A percentile compares a stretch with the other conserved stretches of the same genome.
Evolutionary conservation across 1,140 invertebrate genomes (phyloP).

Genomic region (Plutomurus gul): DNA sequence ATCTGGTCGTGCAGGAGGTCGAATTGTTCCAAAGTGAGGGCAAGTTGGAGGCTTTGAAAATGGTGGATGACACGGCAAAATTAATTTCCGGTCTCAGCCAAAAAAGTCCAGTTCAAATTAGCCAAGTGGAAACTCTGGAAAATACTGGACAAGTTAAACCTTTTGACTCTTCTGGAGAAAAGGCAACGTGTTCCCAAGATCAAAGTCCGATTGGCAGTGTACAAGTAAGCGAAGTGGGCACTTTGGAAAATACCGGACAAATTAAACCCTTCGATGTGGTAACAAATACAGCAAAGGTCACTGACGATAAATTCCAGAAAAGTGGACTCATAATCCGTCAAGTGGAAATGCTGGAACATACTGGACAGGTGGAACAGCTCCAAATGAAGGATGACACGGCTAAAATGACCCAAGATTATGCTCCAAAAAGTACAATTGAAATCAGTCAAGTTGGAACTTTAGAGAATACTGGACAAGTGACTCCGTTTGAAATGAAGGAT

Average conservation of each 20-base stretch:
- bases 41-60: too few relatives aligned
- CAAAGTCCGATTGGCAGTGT: neutral
- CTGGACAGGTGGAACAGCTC: neutral
- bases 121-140: neutral
- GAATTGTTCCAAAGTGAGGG: too few relatives aligned
- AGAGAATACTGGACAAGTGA: neutral
- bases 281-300: neutral
- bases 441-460: neutral
- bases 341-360: neutral
- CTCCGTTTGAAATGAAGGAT: neutral
- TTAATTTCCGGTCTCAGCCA: too few relatives aligned
- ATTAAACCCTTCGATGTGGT: too few relatives aligned
- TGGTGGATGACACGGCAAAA: too few relatives aligned
- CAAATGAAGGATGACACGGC: neutral
- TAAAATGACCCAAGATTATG: neutral
- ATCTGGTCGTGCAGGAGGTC: neutral
- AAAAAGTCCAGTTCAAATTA: neutral
- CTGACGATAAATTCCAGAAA: neutral
- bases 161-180: neutral
- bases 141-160: neutral
- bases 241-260: neutral
- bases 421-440: neutral
- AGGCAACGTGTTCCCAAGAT: neutral
- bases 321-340: neutral
- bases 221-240: neutral